Percentiles rank a stretch among this genome's conserved stretches.
Conservation (phyloP, 2,797 vertebrate species). For the Pygocentrus nattereri region DNA sequence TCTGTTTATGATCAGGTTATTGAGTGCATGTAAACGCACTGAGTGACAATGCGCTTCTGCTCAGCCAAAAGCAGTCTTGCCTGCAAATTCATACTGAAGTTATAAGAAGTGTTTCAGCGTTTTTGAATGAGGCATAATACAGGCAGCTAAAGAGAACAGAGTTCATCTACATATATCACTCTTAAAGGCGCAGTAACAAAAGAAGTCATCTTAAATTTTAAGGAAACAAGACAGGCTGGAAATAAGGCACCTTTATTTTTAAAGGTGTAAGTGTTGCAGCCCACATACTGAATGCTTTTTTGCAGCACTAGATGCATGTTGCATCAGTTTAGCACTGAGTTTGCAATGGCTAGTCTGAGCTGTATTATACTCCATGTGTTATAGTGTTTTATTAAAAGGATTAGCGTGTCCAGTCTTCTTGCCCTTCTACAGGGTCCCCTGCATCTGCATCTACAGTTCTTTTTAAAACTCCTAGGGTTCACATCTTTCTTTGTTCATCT, state of each 20-base stretch:
- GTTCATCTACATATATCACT: not conserved
- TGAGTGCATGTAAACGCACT: too few species aligned
- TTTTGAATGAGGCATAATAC: not conserved
- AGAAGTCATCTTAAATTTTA: not conserved
- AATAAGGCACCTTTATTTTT: not conserved
- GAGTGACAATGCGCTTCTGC: too few species aligned
- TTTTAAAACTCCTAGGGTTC: not conserved
- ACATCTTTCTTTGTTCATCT: constrained; percentile 11
- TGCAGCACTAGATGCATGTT: not conserved
- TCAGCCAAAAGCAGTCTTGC: not conserved
- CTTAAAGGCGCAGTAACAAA: not conserved
- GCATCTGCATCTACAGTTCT: not conserved
- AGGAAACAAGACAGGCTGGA: not conserved
- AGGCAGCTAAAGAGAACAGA: not conserved
- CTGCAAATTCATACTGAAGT: not conserved
- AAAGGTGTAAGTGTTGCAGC: not conserved
- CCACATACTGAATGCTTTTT: not conserved
- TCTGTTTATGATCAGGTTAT: too few species aligned
- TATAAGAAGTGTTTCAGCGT: not conserved
- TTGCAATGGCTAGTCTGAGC: not conserved
- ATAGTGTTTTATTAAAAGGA: not conserved
- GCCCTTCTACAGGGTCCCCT: not conserved
- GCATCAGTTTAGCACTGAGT: not conserved
- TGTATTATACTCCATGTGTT: not conserved
- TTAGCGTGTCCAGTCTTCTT: not conserved